A percentile compares a stretch with the other conserved stretches of the same genome.
Conservation (phyloP, 2,113 vertebrate species). For the Camelus bactrianus region DNA sequence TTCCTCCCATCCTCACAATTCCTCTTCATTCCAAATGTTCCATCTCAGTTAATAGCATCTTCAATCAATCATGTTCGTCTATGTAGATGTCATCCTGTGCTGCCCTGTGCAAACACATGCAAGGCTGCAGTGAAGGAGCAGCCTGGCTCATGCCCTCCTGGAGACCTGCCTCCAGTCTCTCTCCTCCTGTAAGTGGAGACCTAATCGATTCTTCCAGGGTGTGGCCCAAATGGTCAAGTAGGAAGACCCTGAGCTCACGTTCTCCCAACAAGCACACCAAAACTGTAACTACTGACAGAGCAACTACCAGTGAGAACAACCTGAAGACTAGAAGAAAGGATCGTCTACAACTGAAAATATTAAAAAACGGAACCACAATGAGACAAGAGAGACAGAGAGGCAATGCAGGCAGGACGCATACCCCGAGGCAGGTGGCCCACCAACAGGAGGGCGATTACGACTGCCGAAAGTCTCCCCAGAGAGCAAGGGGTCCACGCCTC, state of each 20-base stretch:
- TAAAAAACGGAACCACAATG: background rate
- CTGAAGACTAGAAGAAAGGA: background rate
- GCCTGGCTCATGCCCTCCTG: background rate
- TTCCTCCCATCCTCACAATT: background rate
- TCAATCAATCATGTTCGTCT: background rate
- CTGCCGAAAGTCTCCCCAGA: background rate
- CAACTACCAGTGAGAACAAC: background rate
- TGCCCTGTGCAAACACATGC: background rate
- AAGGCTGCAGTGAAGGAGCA: background rate
- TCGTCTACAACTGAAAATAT: background rate
- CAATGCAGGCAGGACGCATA: background rate
- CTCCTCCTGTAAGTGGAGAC: background rate
- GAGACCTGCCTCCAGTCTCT: background rate
- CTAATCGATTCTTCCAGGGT: background rate
- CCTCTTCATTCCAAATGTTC: slow-evolving; percentile 5
- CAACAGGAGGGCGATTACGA: background rate
- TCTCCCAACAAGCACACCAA: background rate
- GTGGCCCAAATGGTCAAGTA: background rate
- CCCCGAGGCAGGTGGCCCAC: too few species aligned
- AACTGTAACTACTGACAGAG: background rate
- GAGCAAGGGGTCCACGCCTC: background rate
- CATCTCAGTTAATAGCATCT: background rate
- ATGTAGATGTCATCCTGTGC: background rate
- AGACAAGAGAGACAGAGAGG: background rate
- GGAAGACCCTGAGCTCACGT: background rate